Base-by-base conservation (phyloP, 2,888 invertebrate genomes). In the Azorinus chamasolen region DNA sequence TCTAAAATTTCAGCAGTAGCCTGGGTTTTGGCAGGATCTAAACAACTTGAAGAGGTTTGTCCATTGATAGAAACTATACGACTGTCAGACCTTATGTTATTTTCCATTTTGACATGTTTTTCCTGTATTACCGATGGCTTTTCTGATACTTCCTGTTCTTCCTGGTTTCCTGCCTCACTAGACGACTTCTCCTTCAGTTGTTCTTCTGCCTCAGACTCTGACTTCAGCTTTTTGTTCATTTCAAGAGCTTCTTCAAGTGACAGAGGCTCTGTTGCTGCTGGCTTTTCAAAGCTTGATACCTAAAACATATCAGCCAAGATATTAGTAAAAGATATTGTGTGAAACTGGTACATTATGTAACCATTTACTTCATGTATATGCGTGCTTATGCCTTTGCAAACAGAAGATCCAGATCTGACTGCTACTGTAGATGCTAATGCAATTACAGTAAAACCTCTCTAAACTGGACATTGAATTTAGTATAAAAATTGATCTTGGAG, bases 161-260 rank as follows among this genome's bases (percentile, higher is more conserved):
- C 14, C 24, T 2, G 27, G n/a, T 3, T n/a, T 27, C 4, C 53
- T 18, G 2, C 27, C 10, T 25, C 16, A 10, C n/a, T 53, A 53
- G 27, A 53, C 4, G 25, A 24, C 16, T 14, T 27, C 1, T 24
- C 27, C 2, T 53, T 14, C 27, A 46, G n/a, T 2, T 18, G 3
- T n/a, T 45, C 25, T 24, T 46, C 27, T 18, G 6, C 50, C 8
- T 50, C 51, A n/a, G 12, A n/a, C 20, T 61, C 57, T 14, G 54
- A 25, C 27, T 75, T 79, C 22, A 79, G 45, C n/a, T 72, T 53
- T 43, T 61, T 62, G 58, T 73, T 80, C 18, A 76, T 39, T 46
- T 76, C 70, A 12, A 70, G 12, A 4, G 73, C 80, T 66, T 80
- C 73, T 25, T 76, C 73, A 1, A 80, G 27, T 16, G 65, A 53